These are phyloP conservation scores for Trissolcus brochymenae DNA, from an alignment of 2,888 invertebrate genomes.

Conservation along the genomic window DNA sequence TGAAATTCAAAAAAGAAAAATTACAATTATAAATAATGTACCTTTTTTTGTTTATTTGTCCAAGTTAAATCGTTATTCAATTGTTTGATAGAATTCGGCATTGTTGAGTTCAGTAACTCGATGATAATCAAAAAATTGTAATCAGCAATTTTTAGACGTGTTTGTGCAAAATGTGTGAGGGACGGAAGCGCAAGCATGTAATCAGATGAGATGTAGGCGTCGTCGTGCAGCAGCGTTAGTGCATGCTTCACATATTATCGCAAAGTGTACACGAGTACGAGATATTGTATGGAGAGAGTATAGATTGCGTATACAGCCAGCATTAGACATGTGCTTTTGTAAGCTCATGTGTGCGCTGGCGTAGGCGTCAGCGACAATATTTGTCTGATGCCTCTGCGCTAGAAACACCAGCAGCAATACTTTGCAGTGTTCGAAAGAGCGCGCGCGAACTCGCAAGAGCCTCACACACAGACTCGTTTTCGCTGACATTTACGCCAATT, in stretches of 20 bases:
- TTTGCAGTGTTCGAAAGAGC: slow-evolving; percentile 22
- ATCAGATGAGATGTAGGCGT: slow-evolving; percentile 46
- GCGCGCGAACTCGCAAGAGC: slow-evolving; percentile 9
- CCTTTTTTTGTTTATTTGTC: not conserved
- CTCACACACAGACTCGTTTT: not conserved
- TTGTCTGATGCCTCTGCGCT: slow-evolving; percentile 45
- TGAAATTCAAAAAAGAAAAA: not conserved
- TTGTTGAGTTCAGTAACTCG: not conserved
- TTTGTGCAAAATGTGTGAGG: not conserved
- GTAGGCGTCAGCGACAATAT: slow-evolving; percentile 65
- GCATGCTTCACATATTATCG: slow-evolving; percentile 43
- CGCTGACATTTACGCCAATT: not conserved
- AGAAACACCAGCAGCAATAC: slow-evolving; percentile 34
- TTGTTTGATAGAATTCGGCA: not conserved
- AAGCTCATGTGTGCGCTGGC: slow-evolving; percentile 49
- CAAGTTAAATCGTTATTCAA: not conserved
- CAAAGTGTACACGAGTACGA: slow-evolving; percentile 26
- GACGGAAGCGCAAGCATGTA: not conserved
- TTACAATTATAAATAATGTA: too few species aligned
- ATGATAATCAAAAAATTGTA: not conserved
- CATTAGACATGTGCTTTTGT: slow-evolving; percentile 50
- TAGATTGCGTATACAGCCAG: slow-evolving; percentile 38
- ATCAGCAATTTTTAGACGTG: not conserved
- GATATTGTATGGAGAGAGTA: slow-evolving; percentile 44
- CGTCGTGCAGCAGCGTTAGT: slow-evolving; percentile 25